Evolutionary conservation across 2,113 vertebrate genomes (phyloP).

Genomic region (Tonatia bakeri): DNA sequence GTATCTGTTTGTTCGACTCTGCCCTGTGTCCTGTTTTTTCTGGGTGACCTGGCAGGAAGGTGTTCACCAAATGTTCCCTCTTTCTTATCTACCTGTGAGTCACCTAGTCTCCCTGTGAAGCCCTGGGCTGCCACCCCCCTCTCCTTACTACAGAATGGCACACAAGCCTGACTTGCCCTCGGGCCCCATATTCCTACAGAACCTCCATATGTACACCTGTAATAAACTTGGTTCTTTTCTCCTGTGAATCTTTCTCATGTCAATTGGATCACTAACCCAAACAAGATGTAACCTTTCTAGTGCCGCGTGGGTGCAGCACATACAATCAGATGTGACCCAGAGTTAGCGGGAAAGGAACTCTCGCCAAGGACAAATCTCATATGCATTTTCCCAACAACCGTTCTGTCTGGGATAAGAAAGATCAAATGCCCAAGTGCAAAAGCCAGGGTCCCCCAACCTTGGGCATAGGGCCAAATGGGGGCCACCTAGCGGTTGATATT

Average conservation of each 20-base stretch:
- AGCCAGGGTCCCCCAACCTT: not conserved
- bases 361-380: not conserved
- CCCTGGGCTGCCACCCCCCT: too few species aligned
- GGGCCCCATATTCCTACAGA: not conserved
- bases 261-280: not conserved
- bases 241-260: not conserved
- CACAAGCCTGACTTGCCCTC: not conserved
- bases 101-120: not conserved
- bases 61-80: not conserved
- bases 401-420: not conserved
- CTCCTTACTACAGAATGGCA: not conserved
- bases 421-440: not conserved
- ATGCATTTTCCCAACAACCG: not conserved
- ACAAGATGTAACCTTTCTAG: not conserved
- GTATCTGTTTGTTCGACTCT: not conserved
- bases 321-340: not conserved
- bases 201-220: not conserved
- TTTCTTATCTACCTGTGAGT: not conserved
- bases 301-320: not conserved
- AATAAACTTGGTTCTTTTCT: not conserved
- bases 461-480: not conserved
- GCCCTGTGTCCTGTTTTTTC: not conserved
- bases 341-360: not conserved
- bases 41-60: not conserved
- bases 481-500: accelerated